These are phyloP conservation scores for Glossophaga mutica DNA, from an alignment of 2,797 vertebrate species.

Conservation along the genomic window DNA sequence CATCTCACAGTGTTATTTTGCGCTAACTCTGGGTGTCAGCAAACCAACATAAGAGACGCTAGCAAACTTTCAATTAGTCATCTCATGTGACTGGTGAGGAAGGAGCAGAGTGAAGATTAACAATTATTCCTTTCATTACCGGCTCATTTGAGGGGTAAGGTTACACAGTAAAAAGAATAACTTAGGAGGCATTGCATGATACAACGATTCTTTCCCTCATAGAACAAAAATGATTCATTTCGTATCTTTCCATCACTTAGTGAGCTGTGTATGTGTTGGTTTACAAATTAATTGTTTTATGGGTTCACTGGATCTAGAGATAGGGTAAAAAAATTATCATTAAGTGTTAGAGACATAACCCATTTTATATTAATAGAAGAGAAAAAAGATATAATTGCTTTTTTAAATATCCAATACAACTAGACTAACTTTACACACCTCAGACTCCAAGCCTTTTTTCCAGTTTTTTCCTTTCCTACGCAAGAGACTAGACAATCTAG, in stretches of 20 bases:
- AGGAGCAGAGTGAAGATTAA: background rate
- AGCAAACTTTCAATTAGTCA: background rate
- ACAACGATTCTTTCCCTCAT: background rate
- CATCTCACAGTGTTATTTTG: background rate
- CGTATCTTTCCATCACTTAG: background rate
- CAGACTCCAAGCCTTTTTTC: background rate
- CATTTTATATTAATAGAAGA: background rate
- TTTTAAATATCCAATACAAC: background rate
- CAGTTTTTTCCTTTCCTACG: background rate
- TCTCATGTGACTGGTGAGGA: background rate
- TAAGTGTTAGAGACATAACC: background rate
- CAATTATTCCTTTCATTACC: background rate
- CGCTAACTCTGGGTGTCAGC: background rate
- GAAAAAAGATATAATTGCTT: background rate
- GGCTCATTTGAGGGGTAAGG: background rate
- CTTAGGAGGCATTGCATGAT: background rate
- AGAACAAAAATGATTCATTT: background rate
- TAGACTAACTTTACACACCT: background rate
- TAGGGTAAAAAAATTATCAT: background rate
- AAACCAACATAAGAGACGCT: background rate
- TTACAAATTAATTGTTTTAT: background rate
- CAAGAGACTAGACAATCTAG: too few species aligned
- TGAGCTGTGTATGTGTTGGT: background rate
- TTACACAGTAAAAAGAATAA: background rate
- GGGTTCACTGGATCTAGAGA: background rate